Base-by-base conservation (phyloP, 2,888 invertebrate genomes). In the Lepidochrysops patricia region DNA sequence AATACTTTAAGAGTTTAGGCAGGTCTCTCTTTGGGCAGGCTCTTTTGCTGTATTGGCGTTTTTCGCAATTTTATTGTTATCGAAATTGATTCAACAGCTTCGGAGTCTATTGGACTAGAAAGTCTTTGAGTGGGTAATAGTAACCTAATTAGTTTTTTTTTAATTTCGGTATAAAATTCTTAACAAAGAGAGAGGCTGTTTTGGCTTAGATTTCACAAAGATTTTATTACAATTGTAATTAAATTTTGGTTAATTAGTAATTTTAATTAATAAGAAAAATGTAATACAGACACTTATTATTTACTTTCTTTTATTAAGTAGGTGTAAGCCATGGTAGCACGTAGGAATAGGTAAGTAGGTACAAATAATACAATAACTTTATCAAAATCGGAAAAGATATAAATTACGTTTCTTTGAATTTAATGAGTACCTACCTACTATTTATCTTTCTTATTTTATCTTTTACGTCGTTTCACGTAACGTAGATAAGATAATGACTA, bases 401-500 rank as follows among this genome's bases (percentile, higher is more conserved):
- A 9, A 29, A 52, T 37, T 19, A 19, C 19, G 32, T 54, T 13
- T 54, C 54, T 27, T 12, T 15, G 9, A 54, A 54, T 54, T 29
- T 29, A 15, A 23, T 29, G 15, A 13, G 13, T 54, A 49, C 9
- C 1, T 29, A 29, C 7, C 6, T 29, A 9, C 9, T 43, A 19
- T 7, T 43, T 43, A 43, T 43, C 29, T 54, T 52, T 52, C 50
- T 7, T 34, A 19, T 56, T 59, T 57, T 43, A 63, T 61, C 60
- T 58, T 57, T 34, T 57, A 58, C 62, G 62, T 62, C 63, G 61
- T 62, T 57, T 66, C 52, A 65, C 58, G 64, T 64, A 64, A 67
- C 62, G 61, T 63, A 67, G 64, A 58, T 58, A 50, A 58, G 58
- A 52, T 52, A 52, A 35, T n/a, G 9, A 25, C 34, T 34, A 25